Conservation (phyloP, 2,113 vertebrate genomes). For the Pomatorhinus ruficollis region DNA sequence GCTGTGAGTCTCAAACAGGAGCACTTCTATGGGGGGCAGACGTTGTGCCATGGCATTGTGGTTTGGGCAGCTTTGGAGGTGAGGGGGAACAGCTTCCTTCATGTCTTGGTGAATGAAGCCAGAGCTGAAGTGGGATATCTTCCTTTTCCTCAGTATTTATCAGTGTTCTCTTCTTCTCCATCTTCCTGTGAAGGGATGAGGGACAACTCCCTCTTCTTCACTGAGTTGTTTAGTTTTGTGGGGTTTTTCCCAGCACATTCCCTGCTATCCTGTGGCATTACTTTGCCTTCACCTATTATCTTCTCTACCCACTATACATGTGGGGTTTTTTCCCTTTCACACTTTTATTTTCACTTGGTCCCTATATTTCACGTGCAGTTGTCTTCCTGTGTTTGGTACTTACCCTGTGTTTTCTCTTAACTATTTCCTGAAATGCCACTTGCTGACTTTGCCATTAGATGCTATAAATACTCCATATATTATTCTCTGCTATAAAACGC, state of each 20-base stretch:
- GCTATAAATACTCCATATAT: not conserved
- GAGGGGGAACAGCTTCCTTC: not conserved
- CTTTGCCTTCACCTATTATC: not conserved
- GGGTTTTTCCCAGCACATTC: not conserved
- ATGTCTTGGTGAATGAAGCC: not conserved
- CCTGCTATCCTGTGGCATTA: not conserved
- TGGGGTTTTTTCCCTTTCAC: not conserved
- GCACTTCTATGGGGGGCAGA: not conserved
- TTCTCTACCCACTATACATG: fast-evolving
- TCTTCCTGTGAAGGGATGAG: not conserved
- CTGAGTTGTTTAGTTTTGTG: not conserved
- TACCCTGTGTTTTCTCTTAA: not conserved
- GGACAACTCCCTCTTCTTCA: not conserved
- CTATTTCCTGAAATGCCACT: not conserved
- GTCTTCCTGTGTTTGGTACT: not conserved
- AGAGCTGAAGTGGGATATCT: not conserved
- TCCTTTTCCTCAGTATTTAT: not conserved
- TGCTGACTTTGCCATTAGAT: not conserved
- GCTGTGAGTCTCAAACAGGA: fast-evolving
- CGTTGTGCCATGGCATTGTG: not conserved
- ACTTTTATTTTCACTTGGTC: not conserved
- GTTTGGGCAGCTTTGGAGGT: not conserved
- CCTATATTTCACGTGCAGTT: not conserved
- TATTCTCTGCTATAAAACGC: not conserved
- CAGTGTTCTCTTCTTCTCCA: not conserved